Evolutionary conservation across 2,888 invertebrate genomes (phyloP).

Genomic region (Tuberolachnus salignus): DNA sequence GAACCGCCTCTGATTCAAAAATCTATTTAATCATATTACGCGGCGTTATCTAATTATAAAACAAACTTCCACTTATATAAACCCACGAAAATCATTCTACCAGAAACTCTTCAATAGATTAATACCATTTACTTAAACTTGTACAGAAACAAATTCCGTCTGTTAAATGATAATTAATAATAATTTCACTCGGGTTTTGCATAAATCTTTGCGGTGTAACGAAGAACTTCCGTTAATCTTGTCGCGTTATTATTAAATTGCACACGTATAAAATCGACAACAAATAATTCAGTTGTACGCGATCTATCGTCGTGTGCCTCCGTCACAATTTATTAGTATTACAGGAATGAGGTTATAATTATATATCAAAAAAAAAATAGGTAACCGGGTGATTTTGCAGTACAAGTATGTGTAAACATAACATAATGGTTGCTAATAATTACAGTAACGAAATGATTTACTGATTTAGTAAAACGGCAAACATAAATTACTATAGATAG

Average conservation of each 20-base stretch:
- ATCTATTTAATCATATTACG: constrained; percentile 8
- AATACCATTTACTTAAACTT: constrained; percentile 18
- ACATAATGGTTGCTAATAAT: too few relatives aligned
- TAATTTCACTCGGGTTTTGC: not conserved
- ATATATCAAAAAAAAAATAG: too few relatives aligned
- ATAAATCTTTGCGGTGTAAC: not conserved
- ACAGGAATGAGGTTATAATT: too few relatives aligned
- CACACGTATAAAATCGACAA: too few relatives aligned
- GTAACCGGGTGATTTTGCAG: too few relatives aligned
- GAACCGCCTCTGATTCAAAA: not conserved
- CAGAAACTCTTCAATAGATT: constrained; percentile 1
- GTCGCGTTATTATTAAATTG: not conserved
- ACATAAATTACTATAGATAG: too few relatives aligned
- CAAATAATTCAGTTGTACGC: too few relatives aligned
- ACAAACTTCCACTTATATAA: constrained; percentile 9
- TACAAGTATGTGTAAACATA: too few relatives aligned
- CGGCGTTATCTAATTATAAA: constrained; percentile 15
- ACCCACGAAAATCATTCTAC: not conserved
- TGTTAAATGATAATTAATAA: constrained; percentile 9
- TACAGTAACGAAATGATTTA: too few relatives aligned
- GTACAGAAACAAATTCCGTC: constrained; percentile 7
- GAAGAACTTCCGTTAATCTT: not conserved
- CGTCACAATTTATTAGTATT: too few relatives aligned
- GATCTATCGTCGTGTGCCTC: too few relatives aligned
- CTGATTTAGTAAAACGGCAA: too few relatives aligned